Base-by-base conservation (phyloP, 1,140 invertebrate genomes). In the Mercenaria mercenaria region DNA sequence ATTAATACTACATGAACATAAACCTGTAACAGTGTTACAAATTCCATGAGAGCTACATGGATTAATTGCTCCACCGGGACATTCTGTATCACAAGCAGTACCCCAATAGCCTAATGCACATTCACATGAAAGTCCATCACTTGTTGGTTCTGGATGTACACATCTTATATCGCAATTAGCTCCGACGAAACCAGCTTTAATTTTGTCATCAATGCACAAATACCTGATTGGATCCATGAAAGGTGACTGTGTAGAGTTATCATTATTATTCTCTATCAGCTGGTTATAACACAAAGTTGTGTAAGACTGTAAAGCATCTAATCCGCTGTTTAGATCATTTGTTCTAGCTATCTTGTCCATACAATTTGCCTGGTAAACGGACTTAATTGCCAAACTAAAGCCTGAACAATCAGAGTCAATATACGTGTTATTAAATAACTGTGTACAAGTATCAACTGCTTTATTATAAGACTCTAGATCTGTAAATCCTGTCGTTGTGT, bases 41-140 rank as follows among this genome's bases (percentile, higher is more conserved):
- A 81, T 77, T 8, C 92, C 93, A 43, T 88, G 52, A 15, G 80
- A 86, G 37, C 64, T 88, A 47, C 93, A 93, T 18, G 92, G 85
- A 52, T 90, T 92, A 34, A 23, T n/a, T 11, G 81, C 83, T 29
- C 91, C 90, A 59, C 92, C 93, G 32, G 93, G 93, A 81, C 93
- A 93, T 29, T 77, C 41, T 59, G 64, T 23, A n/a, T 72, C 80
- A 82, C 93, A 93, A 32, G 80, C 50, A n/a, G 52, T 39, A 10
- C 91, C 91, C 92, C 92, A 93, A 82, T 91, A 93, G 18, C 93
- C 93, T 29, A 81, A n/a, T 39, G 79, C 39, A 88, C 93, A 93
- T 8, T n/a, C 64, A 64, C 64, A 83, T 20, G 47, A 85, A 84
- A 61, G 29, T 56, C 50, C 74, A 47, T 56, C 77, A 67, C 76